phyloP scores from a whole-genome alignment of 2,797 vertebrate species.

The Etheostoma nigrum region DNA sequence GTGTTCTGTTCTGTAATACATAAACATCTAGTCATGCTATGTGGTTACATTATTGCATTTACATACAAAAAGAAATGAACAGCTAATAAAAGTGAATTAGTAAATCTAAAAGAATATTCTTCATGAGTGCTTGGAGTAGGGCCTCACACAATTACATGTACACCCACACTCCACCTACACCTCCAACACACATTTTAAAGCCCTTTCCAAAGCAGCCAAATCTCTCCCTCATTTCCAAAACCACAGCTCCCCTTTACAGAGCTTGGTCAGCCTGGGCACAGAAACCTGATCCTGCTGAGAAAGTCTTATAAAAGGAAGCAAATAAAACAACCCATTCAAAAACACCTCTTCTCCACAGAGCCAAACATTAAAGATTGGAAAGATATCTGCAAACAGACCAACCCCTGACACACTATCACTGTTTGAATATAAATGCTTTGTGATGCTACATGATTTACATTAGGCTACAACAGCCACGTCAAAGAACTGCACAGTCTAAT shows the following conservation, averaged over 20 bases:
- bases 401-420: not conserved
- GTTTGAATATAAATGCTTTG: slow-evolving; percentile 16
- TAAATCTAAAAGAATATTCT: slow-evolving; percentile 24
- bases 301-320: slow-evolving; percentile 73
- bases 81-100: slow-evolving; percentile 39
- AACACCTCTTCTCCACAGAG: slow-evolving; percentile 56
- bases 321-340: slow-evolving; percentile 69
- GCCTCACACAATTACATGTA: slow-evolving; percentile 41
- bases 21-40: slow-evolving; percentile 13
- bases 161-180: slow-evolving; percentile 33
- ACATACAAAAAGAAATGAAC: slow-evolving; percentile 21
- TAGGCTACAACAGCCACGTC: not conserved
- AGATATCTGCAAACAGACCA: slow-evolving; percentile 25
- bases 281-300: slow-evolving; percentile 81
- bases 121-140: slow-evolving; percentile 9
- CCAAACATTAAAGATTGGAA: slow-evolving; percentile 19
- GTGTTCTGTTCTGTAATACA: slow-evolving; percentile 8
- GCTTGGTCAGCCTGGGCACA: slow-evolving; percentile 47
- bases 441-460: slow-evolving; percentile 2
- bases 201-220: slow-evolving; percentile 34
- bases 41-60: slow-evolving; percentile 3
- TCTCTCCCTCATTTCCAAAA: slow-evolving; percentile 56
- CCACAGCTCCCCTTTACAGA: slow-evolving; percentile 62
- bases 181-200: slow-evolving; percentile 48
- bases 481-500: slow-evolving; percentile 2